Evolutionary conservation across 2,797 vertebrate genomes (phyloP), one percentile per base, ranked within the genome.

Genomic region (Melanotaenia parkinsoni): DNA sequence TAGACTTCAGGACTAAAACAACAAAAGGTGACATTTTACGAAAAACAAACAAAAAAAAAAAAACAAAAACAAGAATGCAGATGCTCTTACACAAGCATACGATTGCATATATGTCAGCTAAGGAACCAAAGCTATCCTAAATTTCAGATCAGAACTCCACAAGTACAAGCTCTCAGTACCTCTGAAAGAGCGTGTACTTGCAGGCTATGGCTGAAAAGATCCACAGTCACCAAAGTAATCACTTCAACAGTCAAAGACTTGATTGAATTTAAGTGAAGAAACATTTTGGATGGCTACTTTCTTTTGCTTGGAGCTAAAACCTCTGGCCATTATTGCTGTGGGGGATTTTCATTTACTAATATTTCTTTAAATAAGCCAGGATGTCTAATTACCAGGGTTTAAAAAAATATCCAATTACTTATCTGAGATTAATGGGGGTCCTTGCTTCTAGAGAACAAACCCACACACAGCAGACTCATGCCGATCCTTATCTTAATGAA

Each of bases 341-440:
- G 53, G 53, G 12, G 53, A 54, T 54, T 54, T 54, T 54, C 53
- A 54, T 54, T 54, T 54, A 22, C 53, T 54, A 28, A 54, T 4
- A 54, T 54, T 54, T 54, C 53, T 28, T 54, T 13, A 28, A 45
- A 58, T 28, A 28, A 54, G 53, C 24, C 53, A 16, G 53, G 26
- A 28, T 26, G 53, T 28, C 53, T 54, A 54, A 54, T 54, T 54
- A 54, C 13, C 13, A 14, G 53, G 24, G 12, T 28, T 54, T 45
- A 37, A 54, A 54, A 54, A 14, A 24, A 28, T 26, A 54, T 54
- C 53, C 53, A 28, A 54, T 54, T 13, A 28, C 24, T 28, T 54
- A 54, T 54, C 24, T 54, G 24, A 3, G 53, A 54, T 54, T 54
- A 54, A 13, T 16, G 53, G 22, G 18, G 24, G 24, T 12, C 26